Evolutionary conservation across 2,797 vertebrate genomes (phyloP).

Genomic region (Xiphorhynchus erythropygius): DNA sequence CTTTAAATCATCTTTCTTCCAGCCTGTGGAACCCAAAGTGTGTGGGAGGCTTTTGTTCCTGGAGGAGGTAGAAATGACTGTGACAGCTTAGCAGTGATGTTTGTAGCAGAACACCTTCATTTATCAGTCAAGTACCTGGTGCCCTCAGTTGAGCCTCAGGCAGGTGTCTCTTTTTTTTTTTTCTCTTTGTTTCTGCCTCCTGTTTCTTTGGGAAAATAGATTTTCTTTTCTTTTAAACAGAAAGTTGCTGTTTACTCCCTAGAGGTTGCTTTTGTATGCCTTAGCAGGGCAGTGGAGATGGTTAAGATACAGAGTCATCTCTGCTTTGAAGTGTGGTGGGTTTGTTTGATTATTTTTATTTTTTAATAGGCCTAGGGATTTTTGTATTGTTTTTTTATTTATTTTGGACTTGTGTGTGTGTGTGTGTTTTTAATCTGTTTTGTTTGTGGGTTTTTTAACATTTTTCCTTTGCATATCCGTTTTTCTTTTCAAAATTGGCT

Average conservation of each 20-base stretch:
- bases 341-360: background rate
- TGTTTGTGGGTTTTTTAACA: background rate
- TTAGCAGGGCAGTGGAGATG: background rate
- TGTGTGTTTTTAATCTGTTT: background rate
- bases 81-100: background rate
- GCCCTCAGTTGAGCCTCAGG: background rate
- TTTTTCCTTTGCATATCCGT: background rate
- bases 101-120: background rate
- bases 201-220: background rate
- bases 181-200: accelerated
- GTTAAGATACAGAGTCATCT: background rate
- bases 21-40: background rate
- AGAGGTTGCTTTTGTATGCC: background rate
- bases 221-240: background rate
- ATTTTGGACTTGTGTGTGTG: background rate
- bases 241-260: background rate
- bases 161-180: background rate
- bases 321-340: background rate
- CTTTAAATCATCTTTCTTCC: background rate
- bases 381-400: background rate
- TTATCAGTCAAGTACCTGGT: background rate
- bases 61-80: background rate
- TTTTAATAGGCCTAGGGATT: background rate
- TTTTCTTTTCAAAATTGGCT: background rate
- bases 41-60: background rate